Evolutionary conservation across 1,140 invertebrate species (phyloP), one percentile per base, ranked within the genome.

Genomic region (Drosophila sulfurigaster): DNA sequence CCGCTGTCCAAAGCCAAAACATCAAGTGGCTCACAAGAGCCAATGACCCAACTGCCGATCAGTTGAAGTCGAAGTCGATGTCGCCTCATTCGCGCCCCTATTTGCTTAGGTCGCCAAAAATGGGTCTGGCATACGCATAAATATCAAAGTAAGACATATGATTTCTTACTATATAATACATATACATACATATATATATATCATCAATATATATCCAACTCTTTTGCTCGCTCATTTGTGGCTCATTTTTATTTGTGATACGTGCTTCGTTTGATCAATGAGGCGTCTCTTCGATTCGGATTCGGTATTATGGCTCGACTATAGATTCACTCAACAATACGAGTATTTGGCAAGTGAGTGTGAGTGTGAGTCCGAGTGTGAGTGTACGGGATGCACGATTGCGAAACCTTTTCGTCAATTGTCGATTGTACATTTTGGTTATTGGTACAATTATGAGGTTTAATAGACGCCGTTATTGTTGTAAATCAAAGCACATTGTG

Each of bases 81-180:
- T 82, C 56, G 64, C 68, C 78, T 81, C 69, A 65, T 65, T 76
- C 70, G 52, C 64, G 65, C 77, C 75, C 76, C 85, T 89, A 89
- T 89, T 89, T 89, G 85, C 86, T 89, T 89, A 89, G 85, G 86
- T 89, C 86, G 86, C 85, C 85, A 83, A 89, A 89, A 89, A 89
- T 85, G 81, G 86, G 78, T 73, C 85, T 83, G 78, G 80, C 85
- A 89, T 81, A 85, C 85, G 81, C 85, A 88, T 88, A 88, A 83
- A 88, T 89, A 88, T 80, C 83, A 70, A 80, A 89, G 79, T 81
- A 80, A 88, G 85, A 88, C 83, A 88, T 88, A 88, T 88, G 82
- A 87, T 88, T 87, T 88, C 80, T 87, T 77, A 83, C 77, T 79
- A 82, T 82, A 81, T 82, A 25, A 80, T 70, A 78, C 68, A 64